phyloP scores from a whole-genome alignment of 2,797 vertebrate genomes.

The Toxotes lorentzi region DNA sequence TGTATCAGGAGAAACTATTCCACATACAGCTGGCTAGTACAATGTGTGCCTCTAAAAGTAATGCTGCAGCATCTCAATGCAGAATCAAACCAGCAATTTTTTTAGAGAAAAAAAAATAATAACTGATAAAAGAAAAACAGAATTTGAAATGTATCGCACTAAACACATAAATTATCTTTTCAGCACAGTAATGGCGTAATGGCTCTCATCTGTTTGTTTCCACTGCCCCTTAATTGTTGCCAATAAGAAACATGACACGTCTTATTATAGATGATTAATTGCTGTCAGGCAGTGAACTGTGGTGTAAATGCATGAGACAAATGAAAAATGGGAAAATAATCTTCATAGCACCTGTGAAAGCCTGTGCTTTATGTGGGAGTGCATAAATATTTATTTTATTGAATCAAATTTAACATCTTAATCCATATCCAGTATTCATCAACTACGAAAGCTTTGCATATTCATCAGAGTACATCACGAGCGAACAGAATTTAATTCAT shows the following conservation, averaged over 20 bases:
- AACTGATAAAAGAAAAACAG: background rate
- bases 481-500: conserved; percentile 51
- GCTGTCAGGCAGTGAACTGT: conserved; percentile 55
- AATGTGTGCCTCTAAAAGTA: background rate
- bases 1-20: background rate
- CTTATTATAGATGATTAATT: conserved; percentile 75
- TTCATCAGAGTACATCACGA: conserved; percentile 43
- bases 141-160: background rate
- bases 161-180: conserved; percentile 26
- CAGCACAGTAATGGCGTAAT: conserved; percentile 26
- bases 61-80: background rate
- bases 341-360: conserved; percentile 58
- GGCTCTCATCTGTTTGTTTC: conserved; percentile 58
- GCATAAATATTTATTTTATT: conserved; percentile 70
- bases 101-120: background rate
- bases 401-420: conserved; percentile 55
- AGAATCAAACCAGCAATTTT: background rate
- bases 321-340: conserved; percentile 63
- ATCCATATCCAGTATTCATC: conserved; percentile 51
- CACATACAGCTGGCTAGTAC: background rate
- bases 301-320: conserved; percentile 48
- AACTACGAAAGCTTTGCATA: conserved; percentile 62
- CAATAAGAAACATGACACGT: conserved; percentile 64
- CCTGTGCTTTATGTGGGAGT: conserved; percentile 55
- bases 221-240: conserved; percentile 62